Conservation (phyloP, 2,113 vertebrate species). For the Chiloscyllium plagiosum region DNA sequence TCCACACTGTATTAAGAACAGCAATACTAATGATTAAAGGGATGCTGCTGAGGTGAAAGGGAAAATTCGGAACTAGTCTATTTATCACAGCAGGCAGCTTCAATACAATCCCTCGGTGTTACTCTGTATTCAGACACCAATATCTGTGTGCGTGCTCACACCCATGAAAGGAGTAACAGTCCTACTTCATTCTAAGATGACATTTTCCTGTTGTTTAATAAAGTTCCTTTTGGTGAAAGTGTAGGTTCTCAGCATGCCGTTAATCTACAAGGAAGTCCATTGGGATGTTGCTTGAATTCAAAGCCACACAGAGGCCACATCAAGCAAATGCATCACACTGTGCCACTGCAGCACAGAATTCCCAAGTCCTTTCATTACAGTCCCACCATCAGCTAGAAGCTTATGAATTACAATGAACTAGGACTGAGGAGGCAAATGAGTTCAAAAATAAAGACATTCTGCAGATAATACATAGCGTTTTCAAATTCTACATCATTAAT, state of each 20-base stretch:
- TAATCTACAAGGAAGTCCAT: not conserved
- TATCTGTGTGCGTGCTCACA: not conserved
- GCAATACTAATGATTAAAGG: not conserved
- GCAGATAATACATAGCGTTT: slow-evolving; percentile 46
- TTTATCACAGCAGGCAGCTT: not conserved
- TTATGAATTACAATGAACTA: slow-evolving; percentile 66
- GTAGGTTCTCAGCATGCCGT: not conserved
- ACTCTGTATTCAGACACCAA: not conserved
- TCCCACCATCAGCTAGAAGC: slow-evolving; percentile 57
- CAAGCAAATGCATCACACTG: slow-evolving; percentile 60
- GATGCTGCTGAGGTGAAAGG: not conserved
- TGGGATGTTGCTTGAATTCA: not conserved
- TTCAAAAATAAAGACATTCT: slow-evolving; percentile 47
- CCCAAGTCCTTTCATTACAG: slow-evolving; percentile 72
- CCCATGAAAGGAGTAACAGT: not conserved
- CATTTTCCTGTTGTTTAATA: slow-evolving; percentile 2
- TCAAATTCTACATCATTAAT: slow-evolving; percentile 39
- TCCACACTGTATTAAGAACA: not conserved
- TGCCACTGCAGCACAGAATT: slow-evolving; percentile 59
- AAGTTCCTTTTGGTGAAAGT: not conserved
- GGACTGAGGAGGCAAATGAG: slow-evolving; percentile 9
- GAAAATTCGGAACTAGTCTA: not conserved
- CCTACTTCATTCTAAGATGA: not conserved
- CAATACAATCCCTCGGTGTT: not conserved
- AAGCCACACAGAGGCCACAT: not conserved